These are phyloP conservation scores for Penaeus japonicus DNA, from an alignment of 1,140 invertebrate species.

Conservation along the genomic window DNA sequence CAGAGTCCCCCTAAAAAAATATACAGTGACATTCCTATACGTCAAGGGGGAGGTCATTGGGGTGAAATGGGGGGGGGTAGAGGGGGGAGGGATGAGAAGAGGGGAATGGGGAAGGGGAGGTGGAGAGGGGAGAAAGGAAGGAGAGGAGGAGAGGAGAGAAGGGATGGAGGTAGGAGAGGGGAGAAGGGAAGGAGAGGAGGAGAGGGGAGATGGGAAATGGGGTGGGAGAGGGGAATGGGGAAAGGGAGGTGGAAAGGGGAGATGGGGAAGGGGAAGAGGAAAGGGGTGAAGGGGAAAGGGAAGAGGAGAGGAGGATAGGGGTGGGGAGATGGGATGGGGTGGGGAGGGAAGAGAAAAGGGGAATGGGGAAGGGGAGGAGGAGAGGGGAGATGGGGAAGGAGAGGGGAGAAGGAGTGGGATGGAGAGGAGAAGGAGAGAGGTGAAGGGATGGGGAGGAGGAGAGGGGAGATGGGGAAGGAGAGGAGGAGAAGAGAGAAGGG, in stretches of 20 bases:
- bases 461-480: neutral
- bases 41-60: neutral
- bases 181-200: neutral
- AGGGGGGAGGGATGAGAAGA: neutral
- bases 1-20: too few species aligned
- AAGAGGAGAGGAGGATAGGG: neutral
- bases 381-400: too few species aligned
- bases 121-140: neutral
- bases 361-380: neutral
- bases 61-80: neutral
- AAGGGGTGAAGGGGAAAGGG: neutral
- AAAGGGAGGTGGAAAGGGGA: neutral
- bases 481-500: neutral
- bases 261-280: neutral
- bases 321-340: neutral
- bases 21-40: too few species aligned
- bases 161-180: neutral
- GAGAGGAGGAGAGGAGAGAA: neutral
- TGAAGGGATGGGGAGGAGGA: too few species aligned
- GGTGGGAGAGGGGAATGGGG: neutral
- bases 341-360: too few species aligned
- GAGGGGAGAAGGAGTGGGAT: too few species aligned
- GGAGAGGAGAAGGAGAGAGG: too few species aligned
- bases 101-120: too few species aligned
- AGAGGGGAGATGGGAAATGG: neutral